Conservation (phyloP, 2,113 vertebrate genomes). For the Spea bombifrons region DNA sequence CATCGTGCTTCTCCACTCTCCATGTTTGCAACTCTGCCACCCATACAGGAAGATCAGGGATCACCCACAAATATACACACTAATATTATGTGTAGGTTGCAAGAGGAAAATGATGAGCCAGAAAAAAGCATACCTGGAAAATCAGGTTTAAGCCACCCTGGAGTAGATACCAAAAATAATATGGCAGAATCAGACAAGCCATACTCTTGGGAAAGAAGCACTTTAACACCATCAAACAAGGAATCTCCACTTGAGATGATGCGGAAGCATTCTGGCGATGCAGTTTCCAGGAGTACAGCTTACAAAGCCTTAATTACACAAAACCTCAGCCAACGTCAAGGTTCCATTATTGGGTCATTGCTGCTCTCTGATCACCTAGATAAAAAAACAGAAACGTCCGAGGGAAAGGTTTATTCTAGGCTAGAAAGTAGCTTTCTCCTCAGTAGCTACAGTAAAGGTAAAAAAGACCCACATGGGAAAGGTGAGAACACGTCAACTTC, state of each 20-base stretch:
- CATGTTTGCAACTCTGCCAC: constrained; percentile 59
- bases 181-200: background rate
- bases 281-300: constrained; percentile 6
- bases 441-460: constrained; percentile 55
- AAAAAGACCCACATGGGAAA: background rate
- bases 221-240: background rate
- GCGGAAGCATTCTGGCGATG: constrained; percentile 52
- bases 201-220: background rate
- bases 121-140: constrained; percentile 52
- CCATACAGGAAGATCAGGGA: constrained; percentile 78
- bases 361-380: constrained; percentile 58
- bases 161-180: constrained; percentile 37
- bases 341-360: constrained; percentile 53
- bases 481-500: constrained; percentile 18
- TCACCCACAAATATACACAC: constrained; percentile 29
- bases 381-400: constrained; percentile 8
- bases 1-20: constrained; percentile 52
- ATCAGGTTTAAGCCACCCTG: constrained; percentile 53
- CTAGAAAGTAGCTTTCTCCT: constrained; percentile 83
- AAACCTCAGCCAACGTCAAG: constrained; percentile 57
- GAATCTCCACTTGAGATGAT: constrained; percentile 56
- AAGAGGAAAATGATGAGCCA: constrained; percentile 48
- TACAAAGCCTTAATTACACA: constrained; percentile 28
- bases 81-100: background rate
- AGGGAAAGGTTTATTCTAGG: constrained; percentile 66